Base-by-base conservation (phyloP, 2,113 vertebrate species). In the Corydoras sp. region DNA sequence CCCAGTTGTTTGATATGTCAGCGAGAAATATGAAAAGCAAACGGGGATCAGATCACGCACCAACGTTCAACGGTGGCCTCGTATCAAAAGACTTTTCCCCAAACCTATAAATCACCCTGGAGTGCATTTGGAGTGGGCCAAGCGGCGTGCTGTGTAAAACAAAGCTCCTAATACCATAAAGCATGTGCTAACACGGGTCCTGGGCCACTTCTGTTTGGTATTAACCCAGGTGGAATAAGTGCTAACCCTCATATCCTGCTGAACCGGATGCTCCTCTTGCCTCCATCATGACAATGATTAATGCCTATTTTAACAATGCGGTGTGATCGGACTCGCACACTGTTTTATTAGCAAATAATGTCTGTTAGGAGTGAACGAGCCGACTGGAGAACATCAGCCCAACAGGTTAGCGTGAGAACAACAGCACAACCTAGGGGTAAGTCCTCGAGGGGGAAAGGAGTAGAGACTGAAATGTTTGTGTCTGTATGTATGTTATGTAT, bases 231-330 rank as follows among this genome's bases (percentile, higher is more conserved):
- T 31, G 53, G 58, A 58, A 72, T 62, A 50, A 62, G 14, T 7
- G 14, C 67, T 65, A 78, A 55, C 63, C n/a, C 62, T 62, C n/a
- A 58, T 64, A 59, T 74, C 78, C 77, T 50, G 74, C 66, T 80
- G 62, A 61, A 71, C 79, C 65, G 71, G 77, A 83, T 76, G 51
- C 54, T 68, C 30, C 59, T 62, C 77, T 65, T n/a, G 11, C 60
- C 58, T 12, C 58, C 76, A 74, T 60, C 72, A 2, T 2, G 51
- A 2, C 15, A 77, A 59, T 84, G 84, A 87, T 76, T 83, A 81
- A 85, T 76, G 79, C 29, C 58, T 43, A 49, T 72, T 71, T 75
- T 62, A 48, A 61, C 53, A 69, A 14, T 6, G 12, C 12, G 9
- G 11, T 75, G 58, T 18, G 49, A 67, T 29, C 58, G 58, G 54